Conservation (phyloP, 2,888 invertebrate species). For the Mimumesa dahlbomi region DNA sequence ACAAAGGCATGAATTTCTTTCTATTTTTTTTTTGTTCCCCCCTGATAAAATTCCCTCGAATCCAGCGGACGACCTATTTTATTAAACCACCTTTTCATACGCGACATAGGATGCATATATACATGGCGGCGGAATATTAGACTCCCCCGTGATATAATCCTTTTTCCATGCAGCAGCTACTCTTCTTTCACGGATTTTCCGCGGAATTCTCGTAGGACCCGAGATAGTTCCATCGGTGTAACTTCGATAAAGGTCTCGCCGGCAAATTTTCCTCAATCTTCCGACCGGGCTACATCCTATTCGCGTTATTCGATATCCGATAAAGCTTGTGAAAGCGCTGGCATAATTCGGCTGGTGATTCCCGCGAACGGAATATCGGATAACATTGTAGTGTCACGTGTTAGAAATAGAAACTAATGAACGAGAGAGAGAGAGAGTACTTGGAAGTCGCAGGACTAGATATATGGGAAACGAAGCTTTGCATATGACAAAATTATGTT, state of each 20-base stretch:
- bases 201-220: constrained; percentile 21
- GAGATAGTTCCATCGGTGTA: constrained; percentile 9
- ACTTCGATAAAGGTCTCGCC: constrained; percentile 11
- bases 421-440: too few species aligned
- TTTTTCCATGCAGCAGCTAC: constrained; percentile 6
- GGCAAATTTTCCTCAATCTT: constrained; percentile 31
- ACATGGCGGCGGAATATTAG: constrained; percentile 22
- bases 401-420: too few species aligned
- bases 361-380: neutral
- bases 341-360: neutral
- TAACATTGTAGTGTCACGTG: too few species aligned
- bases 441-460: too few species aligned
- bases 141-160: constrained; percentile 24
- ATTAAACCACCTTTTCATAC: constrained; percentile 27
- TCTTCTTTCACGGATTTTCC: constrained; percentile 37
- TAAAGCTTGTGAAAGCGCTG: constrained; percentile 6
- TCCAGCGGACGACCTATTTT: constrained; percentile 23
- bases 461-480: too few species aligned
- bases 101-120: neutral
- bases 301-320: constrained; percentile 53
- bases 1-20: too few species aligned
- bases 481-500: too few species aligned
- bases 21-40: too few species aligned
- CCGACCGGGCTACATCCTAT: constrained; percentile 16
- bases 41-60: constrained; percentile 19